These are phyloP conservation scores for Okamejei kenojei DNA, from an alignment of 2,797 vertebrate species.

Conservation along the genomic window DNA sequence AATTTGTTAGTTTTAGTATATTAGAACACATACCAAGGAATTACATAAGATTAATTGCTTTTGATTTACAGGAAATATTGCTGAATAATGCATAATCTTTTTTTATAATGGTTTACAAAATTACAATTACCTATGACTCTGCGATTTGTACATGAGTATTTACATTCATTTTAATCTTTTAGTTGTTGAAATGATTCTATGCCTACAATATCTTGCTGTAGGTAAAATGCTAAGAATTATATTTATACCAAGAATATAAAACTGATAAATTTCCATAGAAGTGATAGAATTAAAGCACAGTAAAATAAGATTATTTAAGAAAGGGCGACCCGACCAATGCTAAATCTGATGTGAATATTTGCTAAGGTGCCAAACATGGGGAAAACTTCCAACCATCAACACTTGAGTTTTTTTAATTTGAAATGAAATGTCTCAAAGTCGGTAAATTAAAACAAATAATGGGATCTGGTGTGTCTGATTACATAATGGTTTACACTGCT, in stretches of 20 bases:
- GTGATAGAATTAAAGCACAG: neutral
- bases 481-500: neutral
- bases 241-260: neutral
- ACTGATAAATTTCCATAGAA: neutral
- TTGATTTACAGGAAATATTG: too few species aligned
- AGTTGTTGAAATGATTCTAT: neutral
- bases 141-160: too few species aligned
- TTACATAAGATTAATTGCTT: too few species aligned
- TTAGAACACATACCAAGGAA: too few species aligned
- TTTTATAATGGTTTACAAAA: too few species aligned
- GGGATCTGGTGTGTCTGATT: neutral
- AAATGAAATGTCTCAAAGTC: neutral
- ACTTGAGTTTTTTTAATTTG: neutral
- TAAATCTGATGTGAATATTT: neutral
- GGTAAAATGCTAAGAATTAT: constrained; percentile 1
- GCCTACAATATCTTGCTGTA: neutral
- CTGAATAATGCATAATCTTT: too few species aligned
- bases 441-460: neutral
- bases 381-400: neutral
- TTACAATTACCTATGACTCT: too few species aligned
- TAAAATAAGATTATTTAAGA: neutral
- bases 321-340: neutral
- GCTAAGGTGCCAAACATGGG: neutral
- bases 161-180: neutral
- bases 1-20: too few species aligned